Evolutionary conservation across 2,888 invertebrate species (phyloP), one percentile per base, ranked within the genome.

Genomic region (Ceraclea dissimilis): DNA sequence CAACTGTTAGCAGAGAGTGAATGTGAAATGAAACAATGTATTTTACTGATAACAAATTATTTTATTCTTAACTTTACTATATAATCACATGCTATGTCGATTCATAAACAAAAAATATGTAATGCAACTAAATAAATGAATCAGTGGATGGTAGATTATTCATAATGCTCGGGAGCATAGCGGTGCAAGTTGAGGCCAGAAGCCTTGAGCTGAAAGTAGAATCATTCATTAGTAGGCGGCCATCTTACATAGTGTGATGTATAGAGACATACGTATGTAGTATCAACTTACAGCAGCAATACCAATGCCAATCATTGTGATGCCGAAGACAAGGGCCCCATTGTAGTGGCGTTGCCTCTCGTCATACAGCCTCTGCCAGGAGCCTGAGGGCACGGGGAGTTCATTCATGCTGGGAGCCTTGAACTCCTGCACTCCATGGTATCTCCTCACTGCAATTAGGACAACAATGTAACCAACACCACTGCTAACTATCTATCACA

Each of bases 331-430:
- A 50, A 93, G 75, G 13, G 81, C 75, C 8, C 79, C 69, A 66
- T 90, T 92, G 76, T 86, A 86, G 66, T 79, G 81, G 61, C 79
- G 72, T 67, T 91, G 86, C 59, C 78, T 78, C 31, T 81, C 79
- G 54, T 82, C 79, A 65, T 89, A 66, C 49, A 79, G 70, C 52
- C 85, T 80, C 68, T 88, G 77, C 90, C 91, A 93, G 19, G 85
- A 84, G 54, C 91, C 91, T 57, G 77, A 73, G 1, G 92, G 91
- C 51, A 84, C 76, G 0, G 90, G 89, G 68, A 90, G 70, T 68
- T 91, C 90, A 65, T 90, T 85, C 83, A 89, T 84, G 11, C 81
- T 81, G 1, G 80, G 69, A 1, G 71, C 67, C 67, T 61, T 54
- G 5, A 56, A 51, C 46, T 57, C 50, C 10, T 17, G n/a, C 17